Percentiles rank a stretch among this genome's conserved stretches.
Conservation (phyloP, 1,140 invertebrate species). For the Cryptotermes secundus region DNA sequence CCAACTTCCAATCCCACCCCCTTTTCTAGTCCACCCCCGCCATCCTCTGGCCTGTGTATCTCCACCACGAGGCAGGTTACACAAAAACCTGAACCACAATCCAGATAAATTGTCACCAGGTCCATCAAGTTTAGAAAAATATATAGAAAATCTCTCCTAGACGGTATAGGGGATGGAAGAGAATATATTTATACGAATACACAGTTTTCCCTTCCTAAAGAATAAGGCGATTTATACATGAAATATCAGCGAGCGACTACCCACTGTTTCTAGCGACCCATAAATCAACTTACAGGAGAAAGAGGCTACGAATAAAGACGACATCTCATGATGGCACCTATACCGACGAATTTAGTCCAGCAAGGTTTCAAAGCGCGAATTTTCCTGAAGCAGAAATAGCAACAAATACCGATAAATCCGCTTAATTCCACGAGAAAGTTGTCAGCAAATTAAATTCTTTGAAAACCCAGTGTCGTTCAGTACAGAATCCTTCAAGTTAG, state of each 20-base stretch:
- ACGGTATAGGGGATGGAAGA: not conserved
- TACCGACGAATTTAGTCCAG: no score
- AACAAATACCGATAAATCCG: no score
- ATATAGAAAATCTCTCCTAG: constrained; percentile 18
- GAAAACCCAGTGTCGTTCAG: no score
- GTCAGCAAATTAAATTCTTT: no score
- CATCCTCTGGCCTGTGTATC: not conserved
- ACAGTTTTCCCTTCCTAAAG: not conserved
- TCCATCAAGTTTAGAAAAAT: constrained; percentile 17
- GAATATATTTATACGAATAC: constrained; percentile 18
- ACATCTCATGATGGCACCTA: not conserved
- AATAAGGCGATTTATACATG: constrained; percentile 20
- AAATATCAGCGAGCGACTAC: not conserved
- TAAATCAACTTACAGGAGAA: not conserved
- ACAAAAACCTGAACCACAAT: not conserved
- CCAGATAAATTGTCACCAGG: constrained; percentile 15
- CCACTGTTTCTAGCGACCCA: not conserved
- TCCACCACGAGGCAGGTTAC: not conserved
- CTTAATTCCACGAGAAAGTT: no score
- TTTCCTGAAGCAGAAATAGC: no score
- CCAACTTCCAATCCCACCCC: not conserved
- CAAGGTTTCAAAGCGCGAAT: no score
- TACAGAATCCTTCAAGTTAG: no score
- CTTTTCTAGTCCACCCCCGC: not conserved
- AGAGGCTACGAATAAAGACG: not conserved